Evolutionary conservation across 1,140 invertebrate genomes (phyloP).

Genomic region (Orchestia grillus): DNA sequence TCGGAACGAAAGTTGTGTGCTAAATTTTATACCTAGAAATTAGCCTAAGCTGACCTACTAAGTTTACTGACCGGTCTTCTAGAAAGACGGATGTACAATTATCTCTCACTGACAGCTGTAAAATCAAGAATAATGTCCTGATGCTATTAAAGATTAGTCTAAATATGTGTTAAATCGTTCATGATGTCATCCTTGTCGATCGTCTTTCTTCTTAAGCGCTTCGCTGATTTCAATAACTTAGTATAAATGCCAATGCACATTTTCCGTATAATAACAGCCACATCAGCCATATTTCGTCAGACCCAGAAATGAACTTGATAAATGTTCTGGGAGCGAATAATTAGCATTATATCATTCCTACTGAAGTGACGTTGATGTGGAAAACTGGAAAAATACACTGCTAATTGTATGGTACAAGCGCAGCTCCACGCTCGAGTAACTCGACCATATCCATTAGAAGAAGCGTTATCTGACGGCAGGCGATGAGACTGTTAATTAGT

Average conservation of each 20-base stretch:
- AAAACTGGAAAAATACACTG: background rate
- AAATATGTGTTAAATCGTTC: background rate
- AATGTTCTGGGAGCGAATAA: background rate
- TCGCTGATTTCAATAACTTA: background rate
- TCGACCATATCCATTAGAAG: background rate
- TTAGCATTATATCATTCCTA: background rate
- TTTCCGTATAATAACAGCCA: background rate
- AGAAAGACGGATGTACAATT: background rate
- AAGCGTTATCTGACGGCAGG: background rate
- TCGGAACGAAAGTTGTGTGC: background rate
- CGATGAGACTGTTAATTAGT: constrained; percentile 8
- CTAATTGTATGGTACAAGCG: background rate
- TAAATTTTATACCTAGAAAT: background rate
- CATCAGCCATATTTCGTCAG: background rate
- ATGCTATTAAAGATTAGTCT: background rate
- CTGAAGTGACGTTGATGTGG: background rate
- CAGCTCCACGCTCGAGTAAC: background rate
- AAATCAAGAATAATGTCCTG: background rate
- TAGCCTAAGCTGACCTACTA: background rate
- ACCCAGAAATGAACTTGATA: background rate
- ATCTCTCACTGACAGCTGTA: background rate
- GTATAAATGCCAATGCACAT: background rate
- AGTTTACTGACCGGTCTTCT: background rate
- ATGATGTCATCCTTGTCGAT: background rate
- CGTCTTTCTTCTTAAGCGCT: background rate